These are phyloP conservation scores for Mergus octosetaceus DNA, from an alignment of 2,797 vertebrate genomes.

Conservation along the genomic window DNA sequence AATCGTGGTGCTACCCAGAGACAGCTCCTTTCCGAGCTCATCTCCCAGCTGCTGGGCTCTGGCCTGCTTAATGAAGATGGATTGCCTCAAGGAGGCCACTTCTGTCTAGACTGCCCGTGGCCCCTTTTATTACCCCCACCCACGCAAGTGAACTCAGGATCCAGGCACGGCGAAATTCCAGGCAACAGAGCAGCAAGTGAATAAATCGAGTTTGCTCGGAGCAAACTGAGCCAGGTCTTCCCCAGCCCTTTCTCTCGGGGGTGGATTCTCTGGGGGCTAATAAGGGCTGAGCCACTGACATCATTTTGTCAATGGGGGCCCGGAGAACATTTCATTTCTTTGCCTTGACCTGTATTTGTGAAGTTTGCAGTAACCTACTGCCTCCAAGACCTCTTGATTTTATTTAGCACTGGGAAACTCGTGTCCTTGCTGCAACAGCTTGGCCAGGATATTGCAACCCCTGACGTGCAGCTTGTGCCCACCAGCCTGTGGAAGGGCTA, in stretches of 20 bases:
- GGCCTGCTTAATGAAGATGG: constrained; percentile 4
- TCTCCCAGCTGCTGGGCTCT: neutral
- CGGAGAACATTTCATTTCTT: neutral
- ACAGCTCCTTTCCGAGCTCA: neutral
- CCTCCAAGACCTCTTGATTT: neutral
- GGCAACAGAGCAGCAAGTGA: neutral
- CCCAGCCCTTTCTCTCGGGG: neutral
- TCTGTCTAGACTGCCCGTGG: neutral
- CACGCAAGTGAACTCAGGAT: neutral
- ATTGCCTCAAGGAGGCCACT: constrained; percentile 16
- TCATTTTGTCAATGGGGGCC: accelerated
- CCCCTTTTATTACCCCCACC: neutral
- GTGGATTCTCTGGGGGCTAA: neutral
- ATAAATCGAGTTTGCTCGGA: neutral
- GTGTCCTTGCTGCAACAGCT: neutral
- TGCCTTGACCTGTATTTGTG: neutral
- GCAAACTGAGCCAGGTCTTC: neutral
- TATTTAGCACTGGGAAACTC: neutral
- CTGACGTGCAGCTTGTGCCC: accelerated
- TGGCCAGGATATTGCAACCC: neutral
- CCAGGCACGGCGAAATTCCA: neutral
- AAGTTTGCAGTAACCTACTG: neutral
- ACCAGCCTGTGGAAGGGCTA: neutral
- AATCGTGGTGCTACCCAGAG: constrained; percentile 12
- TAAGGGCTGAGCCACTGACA: neutral